Conservation (phyloP, 1,140 invertebrate genomes). For the Limonius californicus region DNA sequence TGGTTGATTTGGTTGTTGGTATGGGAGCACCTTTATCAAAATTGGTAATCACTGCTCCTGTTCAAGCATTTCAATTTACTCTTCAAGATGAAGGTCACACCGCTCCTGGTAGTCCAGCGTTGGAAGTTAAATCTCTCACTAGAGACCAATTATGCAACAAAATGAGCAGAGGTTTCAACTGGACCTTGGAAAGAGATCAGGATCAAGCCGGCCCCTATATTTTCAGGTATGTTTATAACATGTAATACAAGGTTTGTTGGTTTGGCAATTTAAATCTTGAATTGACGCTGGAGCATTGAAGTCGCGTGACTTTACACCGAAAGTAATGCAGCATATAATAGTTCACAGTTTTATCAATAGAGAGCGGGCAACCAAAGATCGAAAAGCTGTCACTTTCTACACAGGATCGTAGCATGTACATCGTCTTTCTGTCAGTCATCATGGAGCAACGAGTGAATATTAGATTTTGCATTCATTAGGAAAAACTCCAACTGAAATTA, state of each 20-base stretch:
- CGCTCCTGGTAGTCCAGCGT: slow-evolving; percentile 62
- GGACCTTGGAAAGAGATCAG: slow-evolving; percentile 74
- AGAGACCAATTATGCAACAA: slow-evolving; percentile 60
- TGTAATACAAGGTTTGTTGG: not conserved
- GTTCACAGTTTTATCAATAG: no score
- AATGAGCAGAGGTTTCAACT: slow-evolving; percentile 56
- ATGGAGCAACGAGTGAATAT: no score
- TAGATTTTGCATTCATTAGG: no score
- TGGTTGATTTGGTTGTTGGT: slow-evolving; percentile 69
- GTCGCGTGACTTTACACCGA: no score
- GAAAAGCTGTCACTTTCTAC: no score
- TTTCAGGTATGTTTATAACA: slow-evolving; percentile 55
- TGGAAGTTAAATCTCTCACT: slow-evolving; percentile 52
- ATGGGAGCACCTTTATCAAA: slow-evolving; percentile 67
- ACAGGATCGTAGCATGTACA: no score
- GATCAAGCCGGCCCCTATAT: slow-evolving; percentile 76
- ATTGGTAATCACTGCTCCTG: slow-evolving; percentile 66
- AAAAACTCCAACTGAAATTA: no score
- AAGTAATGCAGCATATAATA: no score
- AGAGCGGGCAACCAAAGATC: no score
- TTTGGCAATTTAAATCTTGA: no score
- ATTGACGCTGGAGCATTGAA: no score
- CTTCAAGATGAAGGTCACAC: slow-evolving; percentile 62
- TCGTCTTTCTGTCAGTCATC: no score
- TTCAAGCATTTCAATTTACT: slow-evolving; percentile 62